Evolutionary conservation across 2,888 invertebrate species (phyloP).

Genomic region (Cantharis rustica): DNA sequence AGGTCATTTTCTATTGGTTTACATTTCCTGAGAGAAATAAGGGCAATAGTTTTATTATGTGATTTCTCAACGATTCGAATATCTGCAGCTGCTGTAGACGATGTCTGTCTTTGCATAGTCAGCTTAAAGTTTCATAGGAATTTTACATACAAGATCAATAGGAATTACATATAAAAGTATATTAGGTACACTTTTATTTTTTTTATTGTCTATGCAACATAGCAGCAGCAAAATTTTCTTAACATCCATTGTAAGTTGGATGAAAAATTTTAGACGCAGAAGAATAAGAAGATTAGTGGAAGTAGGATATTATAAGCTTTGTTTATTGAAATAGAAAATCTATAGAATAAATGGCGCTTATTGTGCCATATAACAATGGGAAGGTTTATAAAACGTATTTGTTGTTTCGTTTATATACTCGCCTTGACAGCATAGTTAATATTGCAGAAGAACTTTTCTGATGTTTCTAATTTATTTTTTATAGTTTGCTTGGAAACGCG

Average conservation of each 20-base stretch:
- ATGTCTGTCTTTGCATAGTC: not conserved
- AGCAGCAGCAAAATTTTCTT: not conserved
- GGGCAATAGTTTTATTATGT: not conserved
- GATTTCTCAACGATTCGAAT: not conserved
- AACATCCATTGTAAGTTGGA: not conserved
- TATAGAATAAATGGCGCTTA: not conserved
- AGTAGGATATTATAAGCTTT: not conserved
- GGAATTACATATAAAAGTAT: not conserved
- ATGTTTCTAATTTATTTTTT: not conserved
- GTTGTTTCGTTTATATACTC: constrained; percentile 1
- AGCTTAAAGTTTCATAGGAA: constrained; percentile 1
- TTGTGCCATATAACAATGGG: not conserved
- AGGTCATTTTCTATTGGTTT: not conserved
- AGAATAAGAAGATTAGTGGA: not conserved
- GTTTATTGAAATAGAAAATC: constrained; percentile 4
- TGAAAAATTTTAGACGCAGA: not conserved
- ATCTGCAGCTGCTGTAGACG: not conserved
- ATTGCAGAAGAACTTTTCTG: not conserved
- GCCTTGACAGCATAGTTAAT: not conserved
- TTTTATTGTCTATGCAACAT: not conserved
- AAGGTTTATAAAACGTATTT: not conserved
- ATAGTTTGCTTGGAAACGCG: not conserved
- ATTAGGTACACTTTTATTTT: not conserved
- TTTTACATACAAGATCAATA: constrained; percentile 1
- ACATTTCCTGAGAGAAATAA: not conserved